A percentile compares a stretch with the other conserved stretches of the same genome.
These are phyloP conservation scores for Xanthorhoe spadicearia DNA, from an alignment of 2,888 invertebrate genomes.

Conservation along the genomic window DNA sequence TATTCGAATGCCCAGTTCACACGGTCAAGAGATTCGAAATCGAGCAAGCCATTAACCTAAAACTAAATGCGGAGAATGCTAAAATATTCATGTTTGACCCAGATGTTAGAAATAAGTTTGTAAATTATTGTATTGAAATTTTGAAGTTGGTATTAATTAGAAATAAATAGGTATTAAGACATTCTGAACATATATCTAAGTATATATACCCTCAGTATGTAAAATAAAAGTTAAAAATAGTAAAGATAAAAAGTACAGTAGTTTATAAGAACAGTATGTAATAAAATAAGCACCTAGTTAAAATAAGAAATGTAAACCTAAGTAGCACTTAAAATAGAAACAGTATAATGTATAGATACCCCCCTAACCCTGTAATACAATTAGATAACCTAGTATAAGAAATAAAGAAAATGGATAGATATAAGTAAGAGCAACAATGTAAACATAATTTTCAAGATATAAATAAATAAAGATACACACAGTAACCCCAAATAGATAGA, in stretches of 20 bases:
- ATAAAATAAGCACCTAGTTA: background rate
- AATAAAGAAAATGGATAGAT: too few species aligned
- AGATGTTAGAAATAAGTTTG: background rate
- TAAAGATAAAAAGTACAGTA: background rate
- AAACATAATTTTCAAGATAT: too few species aligned
- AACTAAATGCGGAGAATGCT: constrained; percentile 1
- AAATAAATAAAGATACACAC: too few species aligned
- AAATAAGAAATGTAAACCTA: background rate
- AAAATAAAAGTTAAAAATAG: background rate
- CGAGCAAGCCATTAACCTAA: constrained; percentile 12
- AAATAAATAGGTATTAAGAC: background rate
- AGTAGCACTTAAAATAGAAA: background rate
- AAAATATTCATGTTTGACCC: background rate
- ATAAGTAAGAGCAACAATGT: too few species aligned
- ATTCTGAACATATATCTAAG: background rate
- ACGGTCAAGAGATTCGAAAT: constrained; percentile 19
- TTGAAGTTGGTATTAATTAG: background rate
- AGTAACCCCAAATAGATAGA: too few species aligned
- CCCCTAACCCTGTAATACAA: too few species aligned
- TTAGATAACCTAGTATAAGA: too few species aligned
- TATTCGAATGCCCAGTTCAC: constrained; percentile 21
- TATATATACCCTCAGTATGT: background rate
- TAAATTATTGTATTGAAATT: background rate
- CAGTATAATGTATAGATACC: too few species aligned
- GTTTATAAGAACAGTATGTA: too few species aligned